phyloP scores from a whole-genome alignment of 2,113 vertebrate species.

The Mirounga angustirostris region DNA sequence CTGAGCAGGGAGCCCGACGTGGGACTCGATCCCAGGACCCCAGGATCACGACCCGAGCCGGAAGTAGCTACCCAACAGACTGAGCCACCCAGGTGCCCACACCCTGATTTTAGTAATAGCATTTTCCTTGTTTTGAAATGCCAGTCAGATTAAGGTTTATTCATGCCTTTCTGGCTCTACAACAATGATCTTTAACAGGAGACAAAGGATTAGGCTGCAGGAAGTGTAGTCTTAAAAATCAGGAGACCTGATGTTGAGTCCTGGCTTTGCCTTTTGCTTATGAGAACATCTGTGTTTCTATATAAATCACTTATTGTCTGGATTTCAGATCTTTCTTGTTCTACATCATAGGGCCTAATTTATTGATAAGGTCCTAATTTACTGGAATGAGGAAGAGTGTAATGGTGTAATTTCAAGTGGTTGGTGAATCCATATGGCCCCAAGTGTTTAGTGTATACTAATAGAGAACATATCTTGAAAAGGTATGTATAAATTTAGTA shows the following conservation, averaged over 20 bases:
- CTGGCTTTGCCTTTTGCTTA: not conserved
- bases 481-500: not conserved
- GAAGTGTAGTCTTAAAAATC: not conserved
- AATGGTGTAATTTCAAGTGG: not conserved
- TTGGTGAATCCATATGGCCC: not conserved
- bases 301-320: not conserved
- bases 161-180: not conserved
- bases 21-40: no score
- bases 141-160: not conserved
- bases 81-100: no score
- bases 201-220: rapidly evolving
- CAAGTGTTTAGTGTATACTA: not conserved
- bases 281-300: not conserved
- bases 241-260: not conserved
- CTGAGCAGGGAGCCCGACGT: no score
- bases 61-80: no score
- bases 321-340: not conserved
- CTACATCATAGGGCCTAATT: not conserved
- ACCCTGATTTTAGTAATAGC: not conserved
- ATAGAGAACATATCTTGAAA: not conserved
- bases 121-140: slow-evolving; percentile 11
- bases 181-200: not conserved
- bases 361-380: not conserved
- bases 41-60: no score
- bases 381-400: not conserved